Evolutionary conservation across 2,888 invertebrate genomes (phyloP).

Genomic region (Lepidonotus clava): DNA sequence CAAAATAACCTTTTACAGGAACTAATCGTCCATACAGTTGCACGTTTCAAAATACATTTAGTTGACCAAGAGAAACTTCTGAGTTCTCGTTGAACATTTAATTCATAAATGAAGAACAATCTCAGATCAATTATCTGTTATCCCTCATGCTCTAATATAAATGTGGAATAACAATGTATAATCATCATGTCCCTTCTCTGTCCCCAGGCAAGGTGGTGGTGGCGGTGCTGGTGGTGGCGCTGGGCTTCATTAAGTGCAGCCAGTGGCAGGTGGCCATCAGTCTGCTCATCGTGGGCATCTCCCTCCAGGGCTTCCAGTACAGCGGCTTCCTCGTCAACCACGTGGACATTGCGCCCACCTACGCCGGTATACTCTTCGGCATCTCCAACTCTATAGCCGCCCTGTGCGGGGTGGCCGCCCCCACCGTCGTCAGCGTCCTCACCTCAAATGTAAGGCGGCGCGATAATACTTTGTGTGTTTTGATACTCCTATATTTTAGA

Average conservation of each 20-base stretch:
- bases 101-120: too few relatives aligned
- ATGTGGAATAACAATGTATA: too few relatives aligned
- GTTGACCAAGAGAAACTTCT: too few relatives aligned
- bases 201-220: conserved; percentile 75
- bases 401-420: conserved; percentile 77
- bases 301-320: conserved; percentile 74
- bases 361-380: conserved; percentile 79
- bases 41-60: too few relatives aligned
- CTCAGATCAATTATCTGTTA: too few relatives aligned
- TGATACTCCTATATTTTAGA: not conserved
- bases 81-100: too few relatives aligned
- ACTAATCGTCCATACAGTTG: too few relatives aligned
- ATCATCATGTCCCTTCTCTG: too few relatives aligned
- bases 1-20: too few relatives aligned
- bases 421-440: conserved; percentile 74
- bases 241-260: conserved; percentile 77
- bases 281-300: conserved; percentile 73
- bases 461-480: too few relatives aligned
- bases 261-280: conserved; percentile 71
- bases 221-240: conserved; percentile 72
- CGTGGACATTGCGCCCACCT: conserved; percentile 79
- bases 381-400: conserved; percentile 78
- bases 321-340: conserved; percentile 79
- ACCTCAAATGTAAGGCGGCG: conserved; percentile 69
- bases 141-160: too few relatives aligned